Conservation (phyloP, 2,888 invertebrate genomes). For the Xestia c-nigrum region DNA sequence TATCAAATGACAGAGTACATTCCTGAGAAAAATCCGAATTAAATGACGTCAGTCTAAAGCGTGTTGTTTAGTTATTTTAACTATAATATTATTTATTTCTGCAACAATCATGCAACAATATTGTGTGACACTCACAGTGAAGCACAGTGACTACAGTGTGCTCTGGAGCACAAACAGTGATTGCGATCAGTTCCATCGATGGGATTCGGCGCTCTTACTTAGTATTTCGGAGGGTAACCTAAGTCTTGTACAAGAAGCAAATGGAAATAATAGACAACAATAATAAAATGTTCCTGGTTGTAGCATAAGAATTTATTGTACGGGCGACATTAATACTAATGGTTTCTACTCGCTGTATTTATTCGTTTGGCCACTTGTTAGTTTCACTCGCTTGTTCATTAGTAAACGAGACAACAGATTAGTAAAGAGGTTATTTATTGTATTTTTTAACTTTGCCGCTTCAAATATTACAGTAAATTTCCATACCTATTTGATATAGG, state of each 20-base stretch:
- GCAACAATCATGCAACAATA: neutral
- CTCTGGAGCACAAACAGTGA: neutral
- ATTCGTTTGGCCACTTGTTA: neutral
- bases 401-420: neutral
- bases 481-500: too few species aligned
- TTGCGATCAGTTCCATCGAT: neutral
- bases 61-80: neutral
- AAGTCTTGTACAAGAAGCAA: neutral
- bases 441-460: neutral
- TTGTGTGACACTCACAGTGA: neutral
- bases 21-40: neutral
- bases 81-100: neutral
- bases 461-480: neutral
- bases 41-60: neutral
- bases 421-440: neutral
- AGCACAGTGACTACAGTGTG: too few species aligned
- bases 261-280: too few species aligned
- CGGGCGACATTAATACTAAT: neutral
- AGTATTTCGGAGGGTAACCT: neutral
- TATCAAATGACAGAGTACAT: neutral
- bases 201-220: neutral
- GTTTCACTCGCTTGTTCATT: neutral
- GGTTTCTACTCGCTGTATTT: neutral
- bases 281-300: neutral
- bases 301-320: constrained; percentile 16